Conservation (phyloP, 1,140 invertebrate species). For the Diplogasteroides magnus region DNA sequence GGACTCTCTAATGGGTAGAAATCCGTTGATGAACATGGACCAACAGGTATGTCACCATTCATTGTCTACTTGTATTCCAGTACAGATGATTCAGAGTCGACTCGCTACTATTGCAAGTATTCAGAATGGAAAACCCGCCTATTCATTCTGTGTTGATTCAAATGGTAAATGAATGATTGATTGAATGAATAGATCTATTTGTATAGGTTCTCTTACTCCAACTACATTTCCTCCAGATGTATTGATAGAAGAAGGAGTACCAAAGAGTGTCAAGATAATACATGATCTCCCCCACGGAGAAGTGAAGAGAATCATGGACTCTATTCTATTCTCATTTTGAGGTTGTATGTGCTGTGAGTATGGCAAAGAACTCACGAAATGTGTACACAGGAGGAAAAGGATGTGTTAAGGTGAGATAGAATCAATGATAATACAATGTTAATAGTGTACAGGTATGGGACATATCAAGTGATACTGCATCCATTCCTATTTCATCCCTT, state of each 20-base stretch:
- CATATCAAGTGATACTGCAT: conserved; percentile 63
- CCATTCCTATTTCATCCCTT: conserved; percentile 79
- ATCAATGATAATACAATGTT: too few species aligned
- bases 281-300: not conserved
- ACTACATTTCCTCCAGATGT: not conserved
- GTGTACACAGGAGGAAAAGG: conserved; percentile 98
- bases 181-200: not conserved
- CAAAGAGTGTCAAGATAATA: not conserved
- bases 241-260: not conserved
- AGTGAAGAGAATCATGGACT: not conserved
- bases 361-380: conserved; percentile 80
- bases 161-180: too few species aligned
- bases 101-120: too few species aligned
- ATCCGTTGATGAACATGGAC: too few species aligned
- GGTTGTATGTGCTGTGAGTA: conserved; percentile 81
- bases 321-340: conserved; percentile 59
- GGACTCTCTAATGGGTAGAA: too few species aligned
- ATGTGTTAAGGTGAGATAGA: conserved; percentile 71
- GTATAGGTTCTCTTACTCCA: not conserved
- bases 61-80: too few species aligned
- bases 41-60: too few species aligned
- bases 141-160: too few species aligned
- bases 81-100: too few species aligned
- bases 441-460: conserved; percentile 62
- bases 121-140: too few species aligned